phyloP scores from a whole-genome alignment of 2,113 vertebrate species.

The Ophthalmolycus amberensis region DNA sequence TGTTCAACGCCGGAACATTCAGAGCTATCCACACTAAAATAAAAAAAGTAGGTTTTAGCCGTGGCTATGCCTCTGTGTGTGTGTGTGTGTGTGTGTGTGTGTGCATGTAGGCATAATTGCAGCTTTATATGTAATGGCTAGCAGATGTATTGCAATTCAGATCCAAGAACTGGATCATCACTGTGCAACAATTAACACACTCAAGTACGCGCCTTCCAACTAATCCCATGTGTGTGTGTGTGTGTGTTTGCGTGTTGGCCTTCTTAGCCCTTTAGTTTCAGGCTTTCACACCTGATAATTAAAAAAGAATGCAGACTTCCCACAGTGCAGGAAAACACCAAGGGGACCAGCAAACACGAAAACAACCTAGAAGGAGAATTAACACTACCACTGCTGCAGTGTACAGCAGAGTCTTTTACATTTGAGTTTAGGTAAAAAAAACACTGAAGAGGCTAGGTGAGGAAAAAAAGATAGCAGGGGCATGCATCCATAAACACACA shows the following conservation, averaged over 20 bases:
- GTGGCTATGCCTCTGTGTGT: constrained; percentile 2
- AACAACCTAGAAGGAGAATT: constrained; percentile 39
- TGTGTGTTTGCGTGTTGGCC: constrained; percentile 42
- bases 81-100: neutral
- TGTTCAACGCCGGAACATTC: constrained; percentile 49
- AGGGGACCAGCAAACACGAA: constrained; percentile 64
- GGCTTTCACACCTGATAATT: constrained; percentile 82
- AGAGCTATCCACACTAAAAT: neutral
- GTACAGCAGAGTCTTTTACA: neutral
- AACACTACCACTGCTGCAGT: constrained; percentile 6
- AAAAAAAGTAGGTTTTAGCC: constrained; percentile 19
- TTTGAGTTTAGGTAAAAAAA: constrained; percentile 7
- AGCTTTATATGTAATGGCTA: constrained; percentile 64
- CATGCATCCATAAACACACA: constrained; percentile 14
- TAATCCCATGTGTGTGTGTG: constrained; percentile 33
- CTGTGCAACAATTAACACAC: constrained; percentile 51
- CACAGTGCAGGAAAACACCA: constrained; percentile 64
- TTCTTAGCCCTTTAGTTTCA: constrained; percentile 65
- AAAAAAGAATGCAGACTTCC: constrained; percentile 78
- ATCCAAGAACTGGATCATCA: constrained; percentile 60
- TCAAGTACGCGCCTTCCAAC: constrained; percentile 41
- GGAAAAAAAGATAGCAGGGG: constrained; percentile 1
- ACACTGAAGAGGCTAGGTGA: neutral
- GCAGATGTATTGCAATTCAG: constrained; percentile 67
- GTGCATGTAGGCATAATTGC: constrained; percentile 27